Evolutionary conservation across 2,797 vertebrate species (phyloP).

Genomic region (Diglossa cyanea): DNA sequence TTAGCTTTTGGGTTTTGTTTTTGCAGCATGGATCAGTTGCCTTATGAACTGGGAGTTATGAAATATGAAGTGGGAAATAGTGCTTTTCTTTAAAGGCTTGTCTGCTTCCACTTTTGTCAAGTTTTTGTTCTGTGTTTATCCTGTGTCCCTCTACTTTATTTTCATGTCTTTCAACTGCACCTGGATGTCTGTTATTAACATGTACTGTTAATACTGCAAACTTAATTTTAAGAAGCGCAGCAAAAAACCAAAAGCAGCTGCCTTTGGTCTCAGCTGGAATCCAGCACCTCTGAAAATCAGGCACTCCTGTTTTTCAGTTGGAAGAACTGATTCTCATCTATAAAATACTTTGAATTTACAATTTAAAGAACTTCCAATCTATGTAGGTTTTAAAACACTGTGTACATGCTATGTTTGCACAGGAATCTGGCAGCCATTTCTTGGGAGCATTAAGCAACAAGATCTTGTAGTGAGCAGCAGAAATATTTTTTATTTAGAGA

Average conservation of each 20-base stretch:
- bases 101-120: neutral
- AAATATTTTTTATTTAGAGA: slow-evolving; percentile 67
- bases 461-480: slow-evolving; percentile 42
- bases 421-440: slow-evolving; percentile 55
- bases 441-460: slow-evolving; percentile 34
- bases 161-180: neutral
- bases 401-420: neutral
- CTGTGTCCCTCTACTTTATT: neutral
- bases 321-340: neutral
- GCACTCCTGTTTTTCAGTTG: neutral
- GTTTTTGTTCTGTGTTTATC: neutral
- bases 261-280: neutral
- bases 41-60: neutral
- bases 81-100: neutral
- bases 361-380: neutral
- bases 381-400: neutral
- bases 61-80: neutral
- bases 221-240: neutral
- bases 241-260: neutral
- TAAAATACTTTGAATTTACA: slow-evolving; percentile 17
- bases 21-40: neutral
- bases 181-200: neutral
- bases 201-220: neutral
- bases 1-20: neutral
- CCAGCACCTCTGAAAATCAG: slow-evolving; percentile 19